Evolutionary conservation across 2,888 invertebrate species (phyloP).

Genomic region (Polyommatus iphigenia): DNA sequence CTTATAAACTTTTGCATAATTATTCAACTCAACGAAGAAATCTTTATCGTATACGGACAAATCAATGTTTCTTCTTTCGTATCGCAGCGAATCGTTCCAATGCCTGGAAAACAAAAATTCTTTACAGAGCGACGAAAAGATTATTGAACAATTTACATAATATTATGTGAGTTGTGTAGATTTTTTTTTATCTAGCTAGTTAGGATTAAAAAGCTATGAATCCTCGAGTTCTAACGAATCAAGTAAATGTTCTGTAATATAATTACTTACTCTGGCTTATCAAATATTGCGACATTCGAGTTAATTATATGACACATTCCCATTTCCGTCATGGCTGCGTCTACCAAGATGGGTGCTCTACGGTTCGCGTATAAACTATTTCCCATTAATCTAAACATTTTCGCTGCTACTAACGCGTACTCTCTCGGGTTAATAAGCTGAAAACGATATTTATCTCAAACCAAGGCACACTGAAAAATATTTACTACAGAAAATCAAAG

Average conservation of each 20-base stretch:
- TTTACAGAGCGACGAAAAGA: no score
- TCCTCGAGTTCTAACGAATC: no score
- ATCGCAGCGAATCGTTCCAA: conserved; percentile 50
- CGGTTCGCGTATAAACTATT: conserved; percentile 54
- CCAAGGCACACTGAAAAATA: no score
- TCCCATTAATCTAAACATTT: conserved; percentile 54
- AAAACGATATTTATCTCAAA: background rate
- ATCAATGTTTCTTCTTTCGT: conserved; percentile 60
- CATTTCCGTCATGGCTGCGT: conserved; percentile 82
- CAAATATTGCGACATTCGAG: conserved; percentile 82
- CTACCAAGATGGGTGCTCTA: conserved; percentile 67
- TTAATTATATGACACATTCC: conserved; percentile 86
- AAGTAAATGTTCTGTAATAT: background rate
- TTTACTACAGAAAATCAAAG: no score
- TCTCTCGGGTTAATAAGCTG: conserved; percentile 59
- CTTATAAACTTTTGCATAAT: conserved; percentile 63
- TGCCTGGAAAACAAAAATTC: conserved; percentile 51
- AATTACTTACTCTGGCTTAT: conserved; percentile 72
- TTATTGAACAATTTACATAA: no score
- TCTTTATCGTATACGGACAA: conserved; percentile 67
- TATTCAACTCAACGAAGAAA: conserved; percentile 60
- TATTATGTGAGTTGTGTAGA: no score
- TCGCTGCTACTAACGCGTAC: conserved; percentile 55
- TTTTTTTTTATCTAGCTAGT: no score
- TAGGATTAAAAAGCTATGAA: no score